A percentile compares a stretch with the other conserved stretches of the same genome.
phyloP scores from a whole-genome alignment of 1,140 invertebrate species.

The Acyrthosiphon pisum region DNA sequence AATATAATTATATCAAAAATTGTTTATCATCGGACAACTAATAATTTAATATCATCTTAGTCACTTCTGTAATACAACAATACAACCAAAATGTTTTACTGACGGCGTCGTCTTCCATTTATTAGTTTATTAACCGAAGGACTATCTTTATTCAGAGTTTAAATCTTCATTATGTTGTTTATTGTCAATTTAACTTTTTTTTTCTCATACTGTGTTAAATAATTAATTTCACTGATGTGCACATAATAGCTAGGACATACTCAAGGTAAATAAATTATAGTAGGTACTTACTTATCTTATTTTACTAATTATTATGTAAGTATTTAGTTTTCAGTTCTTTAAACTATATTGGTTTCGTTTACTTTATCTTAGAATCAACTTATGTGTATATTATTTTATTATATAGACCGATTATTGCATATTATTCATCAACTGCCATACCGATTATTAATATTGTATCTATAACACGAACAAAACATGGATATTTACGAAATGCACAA shows the following conservation, averaged over 20 bases:
- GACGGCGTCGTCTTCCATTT: background rate
- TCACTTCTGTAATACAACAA: background rate
- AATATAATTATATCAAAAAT: background rate
- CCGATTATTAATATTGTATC: background rate
- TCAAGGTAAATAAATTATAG: background rate
- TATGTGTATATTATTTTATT: background rate
- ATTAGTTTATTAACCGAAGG: background rate
- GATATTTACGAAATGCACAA: background rate
- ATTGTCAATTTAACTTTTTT: background rate
- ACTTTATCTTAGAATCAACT: no score
- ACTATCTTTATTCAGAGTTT: background rate
- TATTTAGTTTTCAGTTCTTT: no score
- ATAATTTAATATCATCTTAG: background rate
- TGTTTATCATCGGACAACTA: background rate
- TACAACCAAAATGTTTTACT: background rate
- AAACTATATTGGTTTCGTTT: background rate
- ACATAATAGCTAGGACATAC: background rate
- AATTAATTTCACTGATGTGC: background rate
- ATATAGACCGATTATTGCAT: background rate
- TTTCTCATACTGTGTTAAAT: background rate
- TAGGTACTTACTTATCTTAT: background rate
- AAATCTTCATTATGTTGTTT: background rate
- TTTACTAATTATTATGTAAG: background rate
- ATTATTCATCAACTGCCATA: background rate
- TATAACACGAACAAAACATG: background rate